Percentiles rank a stretch among this genome's conserved stretches.
Conservation (phyloP, 2,888 invertebrate genomes). For the Cephus rjabovi region DNA sequence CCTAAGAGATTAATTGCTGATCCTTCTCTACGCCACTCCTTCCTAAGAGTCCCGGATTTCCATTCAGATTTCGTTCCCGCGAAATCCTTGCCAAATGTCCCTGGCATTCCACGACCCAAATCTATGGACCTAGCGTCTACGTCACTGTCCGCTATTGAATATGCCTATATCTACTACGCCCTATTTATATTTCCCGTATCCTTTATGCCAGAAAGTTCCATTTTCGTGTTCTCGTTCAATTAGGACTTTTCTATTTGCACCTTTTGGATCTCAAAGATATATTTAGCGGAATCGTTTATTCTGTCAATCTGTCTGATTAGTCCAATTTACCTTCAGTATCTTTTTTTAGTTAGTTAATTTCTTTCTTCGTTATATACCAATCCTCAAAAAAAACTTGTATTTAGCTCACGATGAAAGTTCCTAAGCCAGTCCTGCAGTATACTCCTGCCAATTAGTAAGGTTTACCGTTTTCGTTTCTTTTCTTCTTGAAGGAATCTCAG, state of each 20-base stretch:
- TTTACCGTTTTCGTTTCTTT: not conserved
- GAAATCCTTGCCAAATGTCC: constrained; percentile 17
- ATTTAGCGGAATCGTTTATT: not conserved
- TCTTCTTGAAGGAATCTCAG: not conserved
- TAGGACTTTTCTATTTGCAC: not conserved
- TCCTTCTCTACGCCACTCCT: constrained; percentile 14
- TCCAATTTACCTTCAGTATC: not conserved
- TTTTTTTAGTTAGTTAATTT: not conserved
- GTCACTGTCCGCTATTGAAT: not conserved
- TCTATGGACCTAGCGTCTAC: constrained; percentile 11
- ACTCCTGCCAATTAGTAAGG: not conserved
- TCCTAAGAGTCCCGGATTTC: not conserved
- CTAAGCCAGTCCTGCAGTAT: not conserved
- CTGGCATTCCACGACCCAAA: constrained; percentile 18
- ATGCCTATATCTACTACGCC: not conserved
- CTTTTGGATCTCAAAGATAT: not conserved
- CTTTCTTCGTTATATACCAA: not conserved
- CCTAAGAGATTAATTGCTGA: constrained; percentile 23
- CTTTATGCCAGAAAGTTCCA: not conserved
- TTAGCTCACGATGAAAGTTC: not conserved
- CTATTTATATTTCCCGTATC: not conserved
- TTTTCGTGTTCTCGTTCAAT: not conserved
- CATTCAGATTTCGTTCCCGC: constrained; percentile 3
- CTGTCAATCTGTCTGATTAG: not conserved
- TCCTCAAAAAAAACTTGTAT: not conserved